A percentile compares a stretch with the other conserved stretches of the same genome.
phyloP scores from a whole-genome alignment of 2,888 invertebrate genomes.

The Ptychoptera contaminata region DNA sequence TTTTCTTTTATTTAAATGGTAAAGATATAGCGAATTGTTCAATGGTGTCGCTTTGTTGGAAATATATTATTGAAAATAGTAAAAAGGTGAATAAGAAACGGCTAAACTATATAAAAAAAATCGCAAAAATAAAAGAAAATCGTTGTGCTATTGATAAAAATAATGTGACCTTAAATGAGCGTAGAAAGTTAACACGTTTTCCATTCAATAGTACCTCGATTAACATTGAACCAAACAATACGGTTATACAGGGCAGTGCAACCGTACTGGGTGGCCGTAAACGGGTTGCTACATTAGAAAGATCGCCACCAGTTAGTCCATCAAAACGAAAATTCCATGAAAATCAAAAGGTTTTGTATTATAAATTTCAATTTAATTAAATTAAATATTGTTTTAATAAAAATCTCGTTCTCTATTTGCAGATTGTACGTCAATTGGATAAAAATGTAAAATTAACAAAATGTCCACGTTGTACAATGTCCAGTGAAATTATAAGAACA shows the following conservation, averaged over 20 bases:
- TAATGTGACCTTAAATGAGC: no score
- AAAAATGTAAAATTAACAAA: constrained; percentile 9
- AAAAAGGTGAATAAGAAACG: background rate
- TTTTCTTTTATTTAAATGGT: background rate
- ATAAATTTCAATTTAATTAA: background rate
- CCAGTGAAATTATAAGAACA: constrained; percentile 10
- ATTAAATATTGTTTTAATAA: background rate
- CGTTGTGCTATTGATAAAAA: no score
- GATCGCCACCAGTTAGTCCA: constrained; percentile 13
- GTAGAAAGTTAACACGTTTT: no score
- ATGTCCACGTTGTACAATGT: constrained; percentile 10
- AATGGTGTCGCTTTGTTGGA: background rate
- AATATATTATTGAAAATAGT: background rate
- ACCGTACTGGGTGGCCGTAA: no score
- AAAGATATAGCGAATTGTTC: background rate
- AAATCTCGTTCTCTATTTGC: background rate
- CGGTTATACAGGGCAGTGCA: no score
- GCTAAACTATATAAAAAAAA: background rate
- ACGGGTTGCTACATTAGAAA: background rate
- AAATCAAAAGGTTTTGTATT: constrained; percentile 11
- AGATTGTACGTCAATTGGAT: constrained; percentile 9
- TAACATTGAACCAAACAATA: no score
- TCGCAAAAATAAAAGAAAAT: background rate
- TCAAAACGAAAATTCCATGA: constrained; percentile 12
- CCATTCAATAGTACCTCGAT: no score